These are phyloP conservation scores for Lasioglossum leucozonium DNA, from an alignment of 2,888 invertebrate species.

Conservation along the genomic window DNA sequence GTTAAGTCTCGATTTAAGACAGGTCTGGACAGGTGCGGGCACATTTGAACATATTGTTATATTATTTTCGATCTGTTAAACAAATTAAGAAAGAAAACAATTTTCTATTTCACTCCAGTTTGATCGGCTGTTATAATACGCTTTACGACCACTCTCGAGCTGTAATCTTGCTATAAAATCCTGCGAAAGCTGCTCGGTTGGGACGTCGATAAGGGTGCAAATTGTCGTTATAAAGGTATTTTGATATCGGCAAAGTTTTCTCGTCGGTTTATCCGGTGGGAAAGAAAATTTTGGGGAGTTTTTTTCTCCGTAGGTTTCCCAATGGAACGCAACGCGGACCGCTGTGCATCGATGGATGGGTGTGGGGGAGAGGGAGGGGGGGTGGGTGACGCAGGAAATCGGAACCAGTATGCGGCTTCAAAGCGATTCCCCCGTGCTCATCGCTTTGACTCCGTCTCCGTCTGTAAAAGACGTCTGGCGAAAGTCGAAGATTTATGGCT, in stretches of 20 bases:
- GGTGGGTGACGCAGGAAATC: constrained; percentile 55
- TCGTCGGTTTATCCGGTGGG: not conserved
- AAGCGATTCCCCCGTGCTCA: constrained; percentile 53
- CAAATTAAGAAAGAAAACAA: no score
- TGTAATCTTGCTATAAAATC: no score
- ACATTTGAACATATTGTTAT: no score
- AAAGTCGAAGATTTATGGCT: constrained; percentile 61
- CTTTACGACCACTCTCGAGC: not conserved
- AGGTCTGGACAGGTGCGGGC: no score
- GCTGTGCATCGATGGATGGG: constrained; percentile 27
- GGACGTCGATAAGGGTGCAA: not conserved
- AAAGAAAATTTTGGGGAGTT: not conserved
- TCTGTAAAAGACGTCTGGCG: constrained; percentile 36
- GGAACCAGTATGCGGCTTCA: constrained; percentile 55
- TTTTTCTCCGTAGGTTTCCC: not conserved
- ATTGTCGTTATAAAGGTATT: not conserved
- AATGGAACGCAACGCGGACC: not conserved
- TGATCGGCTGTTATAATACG: no score
- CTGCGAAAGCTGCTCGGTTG: not conserved
- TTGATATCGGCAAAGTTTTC: not conserved
- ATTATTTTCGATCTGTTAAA: no score
- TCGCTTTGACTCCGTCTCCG: not conserved
- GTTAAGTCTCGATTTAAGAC: no score
- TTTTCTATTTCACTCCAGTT: no score
- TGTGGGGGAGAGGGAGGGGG: no score